phyloP scores from a whole-genome alignment of 2,113 vertebrate genomes.

The Vombatus ursinus region DNA sequence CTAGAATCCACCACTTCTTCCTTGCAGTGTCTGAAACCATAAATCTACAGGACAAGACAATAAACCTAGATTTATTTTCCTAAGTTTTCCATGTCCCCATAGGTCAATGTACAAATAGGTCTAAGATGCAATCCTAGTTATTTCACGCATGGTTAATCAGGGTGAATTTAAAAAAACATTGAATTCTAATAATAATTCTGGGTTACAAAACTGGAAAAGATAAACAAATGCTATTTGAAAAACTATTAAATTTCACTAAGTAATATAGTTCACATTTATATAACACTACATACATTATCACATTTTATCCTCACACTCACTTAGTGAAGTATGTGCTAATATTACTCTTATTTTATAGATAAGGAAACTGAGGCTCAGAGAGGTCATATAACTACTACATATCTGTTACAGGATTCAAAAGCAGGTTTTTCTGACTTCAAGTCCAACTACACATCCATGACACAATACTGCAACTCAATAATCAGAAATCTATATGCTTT shows the following conservation, averaged over 20 bases:
- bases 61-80: neutral
- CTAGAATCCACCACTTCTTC: neutral
- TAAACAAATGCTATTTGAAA: neutral
- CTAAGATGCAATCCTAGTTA: neutral
- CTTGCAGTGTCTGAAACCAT: neutral
- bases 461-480: neutral
- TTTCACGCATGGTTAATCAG: neutral
- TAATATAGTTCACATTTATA: neutral
- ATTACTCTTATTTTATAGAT: neutral
- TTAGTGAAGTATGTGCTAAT: neutral
- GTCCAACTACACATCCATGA: neutral
- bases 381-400: neutral
- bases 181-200: neutral
- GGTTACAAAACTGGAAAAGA: neutral
- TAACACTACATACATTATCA: neutral
- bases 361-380: neutral
- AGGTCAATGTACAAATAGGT: neutral
- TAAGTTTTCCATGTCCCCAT: neutral
- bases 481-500: neutral
- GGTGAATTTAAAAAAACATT: neutral
- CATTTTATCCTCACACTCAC: neutral
- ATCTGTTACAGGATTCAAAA: neutral
- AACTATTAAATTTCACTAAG: neutral
- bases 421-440: neutral
- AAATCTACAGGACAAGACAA: neutral